phyloP scores from a whole-genome alignment of 1,140 invertebrate genomes.

The Littorina saxatilis region DNA sequence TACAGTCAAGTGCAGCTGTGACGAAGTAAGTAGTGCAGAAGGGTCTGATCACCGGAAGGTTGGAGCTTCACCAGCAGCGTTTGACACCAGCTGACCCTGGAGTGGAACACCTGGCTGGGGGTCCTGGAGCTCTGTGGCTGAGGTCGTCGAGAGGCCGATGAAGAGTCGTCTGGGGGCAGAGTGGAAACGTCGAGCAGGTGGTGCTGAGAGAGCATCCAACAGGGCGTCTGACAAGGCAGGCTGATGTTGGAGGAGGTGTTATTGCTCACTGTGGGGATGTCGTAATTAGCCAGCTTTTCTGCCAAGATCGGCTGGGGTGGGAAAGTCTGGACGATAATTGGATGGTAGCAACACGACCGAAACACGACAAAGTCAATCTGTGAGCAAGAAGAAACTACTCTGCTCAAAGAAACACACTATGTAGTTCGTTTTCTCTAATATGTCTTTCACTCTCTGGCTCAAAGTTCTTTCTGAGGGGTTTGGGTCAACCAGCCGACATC shows the following conservation, averaged over 20 bases:
- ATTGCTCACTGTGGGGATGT: too few relatives aligned
- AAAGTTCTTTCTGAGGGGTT: neutral
- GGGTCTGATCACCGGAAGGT: neutral
- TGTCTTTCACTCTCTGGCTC: neutral
- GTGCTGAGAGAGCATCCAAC: slow-evolving; percentile 15
- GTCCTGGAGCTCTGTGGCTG: neutral
- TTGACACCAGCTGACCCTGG: neutral
- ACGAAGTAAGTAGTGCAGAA: slow-evolving; percentile 7
- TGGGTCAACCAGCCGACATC: neutral
- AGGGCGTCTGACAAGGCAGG: neutral
- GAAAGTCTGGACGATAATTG: neutral
- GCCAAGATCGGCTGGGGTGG: neutral
- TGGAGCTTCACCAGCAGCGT: slow-evolving; percentile 9
- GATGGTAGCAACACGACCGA: neutral
- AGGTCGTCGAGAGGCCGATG: too few relatives aligned
- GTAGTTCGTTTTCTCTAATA: too few relatives aligned
- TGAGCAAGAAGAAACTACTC: neutral
- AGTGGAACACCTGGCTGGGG: neutral
- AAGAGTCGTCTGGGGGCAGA: slow-evolving; percentile 16
- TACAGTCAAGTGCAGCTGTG: neutral
- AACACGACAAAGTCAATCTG: neutral
- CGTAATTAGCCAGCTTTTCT: neutral
- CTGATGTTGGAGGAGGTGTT: neutral
- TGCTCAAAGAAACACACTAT: too few relatives aligned
- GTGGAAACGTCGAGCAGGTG: slow-evolving; percentile 21